Evolutionary conservation across 1,140 invertebrate species (phyloP).

Genomic region (Spodoptera frugiperda): DNA sequence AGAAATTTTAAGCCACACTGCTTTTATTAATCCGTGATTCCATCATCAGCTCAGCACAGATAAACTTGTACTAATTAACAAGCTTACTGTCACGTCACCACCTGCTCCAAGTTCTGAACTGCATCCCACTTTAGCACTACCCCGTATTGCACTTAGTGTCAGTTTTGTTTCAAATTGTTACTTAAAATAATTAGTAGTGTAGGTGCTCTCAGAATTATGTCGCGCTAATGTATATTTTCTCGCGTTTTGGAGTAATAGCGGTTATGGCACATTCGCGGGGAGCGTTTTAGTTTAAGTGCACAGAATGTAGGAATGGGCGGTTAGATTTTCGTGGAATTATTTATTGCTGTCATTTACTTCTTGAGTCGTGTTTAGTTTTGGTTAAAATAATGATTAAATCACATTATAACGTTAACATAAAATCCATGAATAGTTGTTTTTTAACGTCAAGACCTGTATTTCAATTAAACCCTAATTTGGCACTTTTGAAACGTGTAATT

Average conservation of each 20-base stretch:
- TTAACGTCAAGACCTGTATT: no score
- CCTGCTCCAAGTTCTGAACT: conserved; percentile 43
- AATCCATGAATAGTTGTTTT: no score
- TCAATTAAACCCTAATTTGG: no score
- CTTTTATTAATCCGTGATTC: conserved; percentile 14
- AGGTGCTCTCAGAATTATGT: conserved; percentile 35
- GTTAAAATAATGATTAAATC: no score
- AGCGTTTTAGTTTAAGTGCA: conserved; percentile 18
- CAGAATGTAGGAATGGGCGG: no score
- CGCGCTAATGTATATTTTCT: conserved; percentile 42
- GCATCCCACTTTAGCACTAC: conserved; percentile 40
- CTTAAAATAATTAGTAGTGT: conserved; percentile 49
- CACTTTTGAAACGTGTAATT: no score
- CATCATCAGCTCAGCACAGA: conserved; percentile 57
- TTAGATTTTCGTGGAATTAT: no score
- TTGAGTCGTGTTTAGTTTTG: no score
- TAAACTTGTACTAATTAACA: conserved; percentile 63
- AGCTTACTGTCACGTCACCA: conserved; percentile 53
- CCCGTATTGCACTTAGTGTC: conserved; percentile 26
- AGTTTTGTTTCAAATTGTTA: conserved; percentile 46
- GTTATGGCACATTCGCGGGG: conserved; percentile 33
- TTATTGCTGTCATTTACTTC: no score
- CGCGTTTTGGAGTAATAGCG: conserved; percentile 34
- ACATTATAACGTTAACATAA: no score
- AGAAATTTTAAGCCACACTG: background rate